A percentile compares a stretch with the other conserved stretches of the same genome.
Evolutionary conservation across 2,888 invertebrate species (phyloP).

Genomic region (Melikaiella ostensackeni): DNA sequence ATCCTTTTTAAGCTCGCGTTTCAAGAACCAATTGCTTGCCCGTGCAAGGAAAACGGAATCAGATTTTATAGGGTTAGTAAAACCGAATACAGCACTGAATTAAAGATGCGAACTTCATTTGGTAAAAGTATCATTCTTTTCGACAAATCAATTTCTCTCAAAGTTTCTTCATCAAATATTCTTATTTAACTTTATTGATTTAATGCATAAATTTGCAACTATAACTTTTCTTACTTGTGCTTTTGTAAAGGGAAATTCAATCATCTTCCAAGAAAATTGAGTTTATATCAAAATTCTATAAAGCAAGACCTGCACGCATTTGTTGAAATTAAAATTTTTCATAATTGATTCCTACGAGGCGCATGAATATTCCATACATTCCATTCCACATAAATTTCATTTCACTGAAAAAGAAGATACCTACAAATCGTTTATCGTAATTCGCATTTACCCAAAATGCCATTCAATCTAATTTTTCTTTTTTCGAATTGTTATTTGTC

Average conservation of each 20-base stretch:
- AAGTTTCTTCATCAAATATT: constrained; percentile 39
- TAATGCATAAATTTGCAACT: background rate
- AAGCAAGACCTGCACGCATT: no score
- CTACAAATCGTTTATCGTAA: no score
- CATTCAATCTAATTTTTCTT: no score
- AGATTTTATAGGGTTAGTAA: constrained; percentile 48
- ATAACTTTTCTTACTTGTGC: background rate
- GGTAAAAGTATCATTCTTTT: constrained; percentile 15
- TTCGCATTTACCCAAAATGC: no score
- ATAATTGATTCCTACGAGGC: no score
- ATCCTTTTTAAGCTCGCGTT: constrained; percentile 53
- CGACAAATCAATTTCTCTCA: constrained; percentile 27
- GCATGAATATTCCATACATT: no score
- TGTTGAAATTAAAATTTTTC: no score
- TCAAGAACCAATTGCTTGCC: constrained; percentile 52
- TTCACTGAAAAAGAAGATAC: no score
- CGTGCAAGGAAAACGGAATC: constrained; percentile 47
- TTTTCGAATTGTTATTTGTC: no score
- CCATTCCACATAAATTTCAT: no score
- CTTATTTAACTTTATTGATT: constrained; percentile 25
- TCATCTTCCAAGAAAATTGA: background rate
- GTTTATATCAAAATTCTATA: background rate
- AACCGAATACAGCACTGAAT: constrained; percentile 34
- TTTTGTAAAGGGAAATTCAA: background rate
- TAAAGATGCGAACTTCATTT: constrained; percentile 15